Evolutionary conservation across 1,140 invertebrate genomes (phyloP), one percentile per base, ranked within the genome.

Genomic region (Zaprionus gabonicus): DNA sequence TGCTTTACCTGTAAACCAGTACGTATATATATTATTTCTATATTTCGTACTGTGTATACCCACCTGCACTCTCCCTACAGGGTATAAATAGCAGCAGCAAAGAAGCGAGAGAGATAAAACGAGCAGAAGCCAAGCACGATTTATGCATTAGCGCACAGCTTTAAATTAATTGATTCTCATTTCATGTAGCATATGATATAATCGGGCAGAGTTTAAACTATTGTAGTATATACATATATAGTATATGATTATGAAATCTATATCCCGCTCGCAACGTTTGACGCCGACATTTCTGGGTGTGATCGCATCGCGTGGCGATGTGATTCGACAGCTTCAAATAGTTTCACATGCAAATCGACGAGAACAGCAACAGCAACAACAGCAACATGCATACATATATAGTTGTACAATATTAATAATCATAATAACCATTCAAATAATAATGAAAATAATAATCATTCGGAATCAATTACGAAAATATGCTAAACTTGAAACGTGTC

Each of bases 381-480:
- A 65, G 7, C 56, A 63, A 28, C 49, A 38, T 38, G 4, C 13
- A 38, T 38, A 38, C 3, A 15, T 34, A 34, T 34, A 46, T 46
- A 46, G 41, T 46, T 46, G 41, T 46, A 46, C 41, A 46, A 46
- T 46, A 46, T 46, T 3, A 53, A 59, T 41, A 49, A 44, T 51
- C 17, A 51, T 38, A 53, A 71, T 56, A 68, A 69, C 65, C 49
- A 58, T 66, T 56, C 63, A 6, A 31, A 31, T 49, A 55, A 59
- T 71, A 67, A 87, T 73, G n/a, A n/a, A n/a, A 69, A 44, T 60
- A 17, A 63, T 75, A 77, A 77, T 80, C 72, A 82, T 46, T 76
- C 64, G 7, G 63, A 71, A 76, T 88, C 85, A 88, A 90, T 84
- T 84, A 79, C 56, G 56, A 74, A 71, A 81, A 81, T 81, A 85